These are phyloP conservation scores for Dascillus cervinus DNA, from an alignment of 2,888 invertebrate species.

Conservation along the genomic window DNA sequence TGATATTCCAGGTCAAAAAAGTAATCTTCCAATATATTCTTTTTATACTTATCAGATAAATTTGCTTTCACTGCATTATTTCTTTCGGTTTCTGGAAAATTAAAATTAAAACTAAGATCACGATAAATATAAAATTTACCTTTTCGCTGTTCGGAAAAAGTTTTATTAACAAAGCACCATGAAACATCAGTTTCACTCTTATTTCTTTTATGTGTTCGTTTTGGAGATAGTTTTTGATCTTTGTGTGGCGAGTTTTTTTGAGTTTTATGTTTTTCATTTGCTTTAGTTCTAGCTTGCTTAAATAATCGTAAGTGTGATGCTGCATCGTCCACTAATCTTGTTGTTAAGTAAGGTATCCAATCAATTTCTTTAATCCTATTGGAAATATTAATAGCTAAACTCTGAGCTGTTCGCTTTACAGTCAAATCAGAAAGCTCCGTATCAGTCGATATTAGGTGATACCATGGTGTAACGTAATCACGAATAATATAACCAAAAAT, in stretches of 20 bases:
- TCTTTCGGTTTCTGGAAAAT: constrained; percentile 26
- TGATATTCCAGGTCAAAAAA: constrained; percentile 87
- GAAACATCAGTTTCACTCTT: constrained; percentile 66
- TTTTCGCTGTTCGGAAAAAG: constrained; percentile 26
- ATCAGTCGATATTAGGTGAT: constrained; percentile 59
- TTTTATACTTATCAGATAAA: constrained; percentile 45
- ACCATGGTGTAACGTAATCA: constrained; percentile 77
- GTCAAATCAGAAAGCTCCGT: constrained; percentile 64
- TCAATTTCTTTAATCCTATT: constrained; percentile 80
- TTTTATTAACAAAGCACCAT: constrained; percentile 47
- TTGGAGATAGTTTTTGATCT: constrained; percentile 36
- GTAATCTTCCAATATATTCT: constrained; percentile 55
- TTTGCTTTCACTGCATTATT: constrained; percentile 52
- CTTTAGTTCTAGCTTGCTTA: constrained; percentile 60
- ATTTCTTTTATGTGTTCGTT: constrained; percentile 53
- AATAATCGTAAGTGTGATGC: constrained; percentile 83
- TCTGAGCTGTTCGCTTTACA: constrained; percentile 60
- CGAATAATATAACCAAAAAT: constrained; percentile 72
- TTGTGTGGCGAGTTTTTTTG: constrained; percentile 33
- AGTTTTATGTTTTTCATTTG: constrained; percentile 31
- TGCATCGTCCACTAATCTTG: constrained; percentile 80
- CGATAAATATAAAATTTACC: constrained; percentile 43
- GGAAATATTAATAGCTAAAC: constrained; percentile 61
- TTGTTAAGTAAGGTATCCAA: constrained; percentile 84
- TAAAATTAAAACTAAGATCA: no score